Percentiles rank a stretch among this genome's conserved stretches.
Conservation (phyloP, 1,140 invertebrate genomes). For the Theocolax elegans region DNA sequence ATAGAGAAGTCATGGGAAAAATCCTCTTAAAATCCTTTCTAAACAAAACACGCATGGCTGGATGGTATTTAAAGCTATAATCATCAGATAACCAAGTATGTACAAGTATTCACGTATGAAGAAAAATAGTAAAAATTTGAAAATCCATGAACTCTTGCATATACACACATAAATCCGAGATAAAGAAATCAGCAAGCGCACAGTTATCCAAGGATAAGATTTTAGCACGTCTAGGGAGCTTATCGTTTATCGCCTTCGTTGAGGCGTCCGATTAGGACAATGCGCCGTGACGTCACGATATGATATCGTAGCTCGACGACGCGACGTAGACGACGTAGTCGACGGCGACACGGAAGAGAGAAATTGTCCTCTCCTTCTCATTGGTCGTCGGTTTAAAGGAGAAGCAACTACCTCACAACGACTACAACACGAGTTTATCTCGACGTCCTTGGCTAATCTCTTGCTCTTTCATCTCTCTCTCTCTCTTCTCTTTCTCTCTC, state of each 20-base stretch:
- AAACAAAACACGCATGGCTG: too few relatives aligned
- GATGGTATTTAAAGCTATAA: too few relatives aligned
- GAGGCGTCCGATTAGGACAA: neutral
- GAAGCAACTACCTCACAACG: conserved; percentile 50
- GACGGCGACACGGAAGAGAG: neutral
- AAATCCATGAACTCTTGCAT: too few relatives aligned
- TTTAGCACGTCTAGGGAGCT: conserved; percentile 21
- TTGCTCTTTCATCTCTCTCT: too few relatives aligned
- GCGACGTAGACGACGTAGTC: neutral
- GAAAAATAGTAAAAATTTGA: too few relatives aligned
- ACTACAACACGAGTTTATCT: conserved; percentile 63
- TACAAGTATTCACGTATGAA: too few relatives aligned
- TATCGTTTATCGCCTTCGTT: conserved; percentile 34
- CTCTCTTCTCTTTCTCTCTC: too few relatives aligned
- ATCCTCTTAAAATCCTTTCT: too few relatives aligned
- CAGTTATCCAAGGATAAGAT: conserved; percentile 24
- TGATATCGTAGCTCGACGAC: neutral
- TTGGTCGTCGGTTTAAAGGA: conserved; percentile 47
- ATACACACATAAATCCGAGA: too few relatives aligned
- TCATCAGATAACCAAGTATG: too few relatives aligned
- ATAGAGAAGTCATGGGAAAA: too few relatives aligned
- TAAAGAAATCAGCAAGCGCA: conserved; percentile 23
- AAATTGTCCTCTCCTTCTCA: conserved; percentile 30
- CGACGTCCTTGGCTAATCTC: conserved; percentile 66
- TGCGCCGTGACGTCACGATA: conserved; percentile 12